Percentiles rank a stretch among this genome's conserved stretches.
These are phyloP conservation scores for Steinernema scapterisci DNA, from an alignment of 2,888 invertebrate genomes.

Conservation along the genomic window DNA sequence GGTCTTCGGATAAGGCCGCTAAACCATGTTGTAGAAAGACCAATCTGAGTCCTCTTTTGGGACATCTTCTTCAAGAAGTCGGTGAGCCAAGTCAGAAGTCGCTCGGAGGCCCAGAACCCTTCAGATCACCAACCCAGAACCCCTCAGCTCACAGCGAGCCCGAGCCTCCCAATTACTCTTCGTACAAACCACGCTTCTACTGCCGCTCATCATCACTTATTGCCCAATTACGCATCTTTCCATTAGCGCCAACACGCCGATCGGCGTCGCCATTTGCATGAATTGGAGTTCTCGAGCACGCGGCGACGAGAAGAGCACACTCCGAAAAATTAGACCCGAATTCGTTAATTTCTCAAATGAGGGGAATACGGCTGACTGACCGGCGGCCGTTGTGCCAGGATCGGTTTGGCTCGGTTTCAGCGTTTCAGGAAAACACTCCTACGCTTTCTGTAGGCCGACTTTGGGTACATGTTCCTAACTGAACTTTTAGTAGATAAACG, in stretches of 20 bases:
- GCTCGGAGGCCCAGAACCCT: no score
- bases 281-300: slow-evolving; percentile 28
- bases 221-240: slow-evolving; percentile 29
- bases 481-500: no score
- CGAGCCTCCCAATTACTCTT: slow-evolving; percentile 29
- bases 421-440: no score
- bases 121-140: no score
- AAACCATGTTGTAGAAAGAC: slow-evolving; percentile 17
- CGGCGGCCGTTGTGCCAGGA: no score
- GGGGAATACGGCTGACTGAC: no score
- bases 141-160: no score
- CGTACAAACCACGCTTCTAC: not conserved
- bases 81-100: no score
- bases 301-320: not conserved
- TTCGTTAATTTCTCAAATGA: not conserved
- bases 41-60: slow-evolving; percentile 6
- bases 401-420: no score
- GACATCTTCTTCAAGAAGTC: no score
- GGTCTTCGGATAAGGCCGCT: not conserved
- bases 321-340: not conserved
- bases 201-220: not conserved
- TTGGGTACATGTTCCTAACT: no score
- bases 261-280: slow-evolving; percentile 21
- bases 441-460: no score
- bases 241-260: slow-evolving; percentile 24